Percentiles rank a stretch among this genome's conserved stretches.
Conservation (phyloP, 1,140 invertebrate genomes). For the Atopsyche davidsoni region DNA sequence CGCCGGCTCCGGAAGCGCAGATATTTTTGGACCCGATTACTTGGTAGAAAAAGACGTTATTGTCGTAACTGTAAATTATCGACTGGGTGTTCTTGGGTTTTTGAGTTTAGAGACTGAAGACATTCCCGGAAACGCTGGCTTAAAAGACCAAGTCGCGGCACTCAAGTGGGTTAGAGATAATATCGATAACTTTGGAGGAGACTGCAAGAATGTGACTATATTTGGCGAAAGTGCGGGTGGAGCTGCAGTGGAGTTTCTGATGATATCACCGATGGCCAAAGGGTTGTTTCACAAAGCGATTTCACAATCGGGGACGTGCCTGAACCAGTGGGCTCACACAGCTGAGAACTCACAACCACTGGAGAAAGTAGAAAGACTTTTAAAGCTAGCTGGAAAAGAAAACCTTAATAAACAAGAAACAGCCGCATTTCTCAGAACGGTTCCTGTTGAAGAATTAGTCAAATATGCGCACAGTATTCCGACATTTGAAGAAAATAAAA, state of each 20-base stretch:
- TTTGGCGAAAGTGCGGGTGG: slow-evolving; percentile 53
- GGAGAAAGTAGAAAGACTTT: slow-evolving; percentile 37
- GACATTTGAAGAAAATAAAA: slow-evolving; percentile 25
- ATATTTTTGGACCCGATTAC: slow-evolving; percentile 50
- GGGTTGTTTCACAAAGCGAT: slow-evolving; percentile 58
- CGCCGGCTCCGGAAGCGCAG: slow-evolving; percentile 47
- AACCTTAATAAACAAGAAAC: slow-evolving; percentile 37
- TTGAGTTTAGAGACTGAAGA: slow-evolving; percentile 48
- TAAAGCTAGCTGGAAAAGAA: slow-evolving; percentile 34
- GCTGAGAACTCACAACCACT: slow-evolving; percentile 34
- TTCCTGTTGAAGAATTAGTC: slow-evolving; percentile 38
- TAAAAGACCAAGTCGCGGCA: slow-evolving; percentile 58
- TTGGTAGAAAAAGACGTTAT: slow-evolving; percentile 58
- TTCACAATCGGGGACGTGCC: slow-evolving; percentile 59
- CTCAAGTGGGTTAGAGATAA: slow-evolving; percentile 57
- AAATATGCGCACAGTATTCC: slow-evolving; percentile 31
- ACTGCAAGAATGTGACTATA: slow-evolving; percentile 49
- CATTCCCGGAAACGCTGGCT: slow-evolving; percentile 55
- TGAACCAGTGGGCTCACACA: slow-evolving; percentile 53
- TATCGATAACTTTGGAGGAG: slow-evolving; percentile 51
- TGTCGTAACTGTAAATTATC: slow-evolving; percentile 64
- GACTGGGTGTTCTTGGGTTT: slow-evolving; percentile 59
- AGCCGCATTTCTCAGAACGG: slow-evolving; percentile 35
- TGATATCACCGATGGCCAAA: slow-evolving; percentile 46
- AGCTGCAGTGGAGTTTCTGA: slow-evolving; percentile 43